Evolutionary conservation across 2,797 vertebrate species (phyloP).

Genomic region (Alca torda): DNA sequence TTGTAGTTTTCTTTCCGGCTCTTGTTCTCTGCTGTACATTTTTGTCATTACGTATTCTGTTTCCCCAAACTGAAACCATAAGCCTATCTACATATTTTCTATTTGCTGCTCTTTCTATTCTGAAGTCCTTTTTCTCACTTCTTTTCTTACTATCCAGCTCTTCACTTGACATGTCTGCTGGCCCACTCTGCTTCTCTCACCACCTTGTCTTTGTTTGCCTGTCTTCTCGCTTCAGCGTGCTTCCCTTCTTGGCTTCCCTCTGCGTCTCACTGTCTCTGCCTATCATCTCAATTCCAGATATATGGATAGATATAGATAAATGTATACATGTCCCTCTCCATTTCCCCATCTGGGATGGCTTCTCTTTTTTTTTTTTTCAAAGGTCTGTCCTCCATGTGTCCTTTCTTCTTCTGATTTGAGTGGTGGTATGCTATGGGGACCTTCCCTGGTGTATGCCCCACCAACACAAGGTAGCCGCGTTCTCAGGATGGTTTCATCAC

Average conservation of each 20-base stretch:
- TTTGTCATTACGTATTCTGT: not conserved
- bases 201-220: not conserved
- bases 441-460: not conserved
- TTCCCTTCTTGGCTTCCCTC: not conserved
- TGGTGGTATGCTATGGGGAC: not conserved
- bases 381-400: not conserved
- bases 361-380: not conserved
- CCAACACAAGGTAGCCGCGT: rapidly evolving
- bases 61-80: not conserved
- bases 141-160: not conserved
- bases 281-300: not conserved
- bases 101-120: slow-evolving; percentile 4
- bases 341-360: not conserved
- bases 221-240: not conserved
- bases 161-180: not conserved
- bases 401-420: not conserved
- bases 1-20: not conserved
- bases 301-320: not conserved
- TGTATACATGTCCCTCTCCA: not conserved
- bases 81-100: not conserved
- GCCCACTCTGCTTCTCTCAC: not conserved
- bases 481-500: not conserved
- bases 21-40: not conserved
- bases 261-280: not conserved
- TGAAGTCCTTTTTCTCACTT: not conserved